Evolutionary conservation across 2,113 vertebrate genomes (phyloP), one percentile per base, ranked within the genome.

Genomic region (Callospermophilus lateralis): DNA sequence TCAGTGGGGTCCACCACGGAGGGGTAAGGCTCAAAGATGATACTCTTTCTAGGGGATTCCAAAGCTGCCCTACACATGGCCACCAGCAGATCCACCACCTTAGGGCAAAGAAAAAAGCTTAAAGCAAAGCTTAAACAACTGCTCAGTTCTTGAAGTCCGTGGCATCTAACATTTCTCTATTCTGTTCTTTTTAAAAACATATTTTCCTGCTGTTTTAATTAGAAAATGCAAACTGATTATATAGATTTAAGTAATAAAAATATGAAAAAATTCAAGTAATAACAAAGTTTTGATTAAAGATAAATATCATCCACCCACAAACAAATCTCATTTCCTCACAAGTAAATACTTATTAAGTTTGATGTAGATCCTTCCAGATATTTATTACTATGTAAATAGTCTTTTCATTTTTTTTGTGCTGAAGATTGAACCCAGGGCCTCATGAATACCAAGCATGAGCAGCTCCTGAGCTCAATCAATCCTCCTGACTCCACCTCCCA

Each of bases 11-110:
- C 99, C 73, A 99, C 99, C 39, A 99, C 99, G 0, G 99, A 99
- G 3, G 99, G 99, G 94, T 99, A 99, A 92, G 99, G 99, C 98
- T 99, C 99, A 9, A 99, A 99, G 97, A 99, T 99, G 98, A 99
- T 99, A 98, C 99, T 99, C 95, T 99, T 99, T 93, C 99, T 99
- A 0, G 99, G 99, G 39, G 99, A 99, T 96, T 99, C 99, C 20
- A 99, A 98, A 84, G 99, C 99, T 26, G 99, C 99, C 1, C 99
- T 99, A 97, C 99, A 99, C 99, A 99, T 99, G 67, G 99, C 99
- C 97, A 99, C 99, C 83, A 99, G 98, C 85, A 99, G 98, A 94
- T 99, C 99, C 94, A 99, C 99, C 95, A 99, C 99, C 99, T 99
- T 94, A 30, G 83, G 17, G 65, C 63, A 53, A 79, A 96, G 45